Evolutionary conservation across 2,888 invertebrate species (phyloP), one percentile per base, ranked within the genome.

Genomic region (Apamea anceps): DNA sequence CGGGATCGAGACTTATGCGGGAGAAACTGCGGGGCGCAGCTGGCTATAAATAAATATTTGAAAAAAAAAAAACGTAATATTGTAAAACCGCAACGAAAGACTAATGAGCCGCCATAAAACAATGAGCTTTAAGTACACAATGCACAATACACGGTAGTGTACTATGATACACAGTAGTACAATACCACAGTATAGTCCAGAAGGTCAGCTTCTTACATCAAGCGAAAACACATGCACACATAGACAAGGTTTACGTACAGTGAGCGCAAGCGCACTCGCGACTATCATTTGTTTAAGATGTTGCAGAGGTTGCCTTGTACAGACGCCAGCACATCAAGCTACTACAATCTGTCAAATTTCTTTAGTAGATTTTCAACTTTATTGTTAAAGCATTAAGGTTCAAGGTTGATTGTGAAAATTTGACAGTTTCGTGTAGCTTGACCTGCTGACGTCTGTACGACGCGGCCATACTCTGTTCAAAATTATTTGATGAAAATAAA

Each of bases 51-150:
- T 48, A 48, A 68, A 25, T 42, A n/a, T 12, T 7, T n/a, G n/a
- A n/a, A n/a, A 3, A 28, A 21, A 37, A 13, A 42, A 37, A 13
- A 42, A 54, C 28, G 0, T 76, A 21, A 21, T 2, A 25, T 62
- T 79, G 25, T 79, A 70, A 62, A 62, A 62, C n/a, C 32, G 6
- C n/a, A 54, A 21, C 32, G 21, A 21, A 62, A 68, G 54, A 45
- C 7, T 32, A 79, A 71, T 79, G 45, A 79, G 71, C 21, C 45
- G 15, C 12, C 51, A 21, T 21, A 72, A 78, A 72, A 80, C 80
- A 79, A 80, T 63, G 72, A 72, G 45, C 63, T 32, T 32, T 25
- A 42, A 62, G n/a, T 54, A 62, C 18, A 79, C 51, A 79, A 78
- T 68, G 37, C 79, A 79, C n/a, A 67, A 75, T 65, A 66, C 45